Conservation (phyloP, 1,140 invertebrate species). For the Drosophila micromelanica region DNA sequence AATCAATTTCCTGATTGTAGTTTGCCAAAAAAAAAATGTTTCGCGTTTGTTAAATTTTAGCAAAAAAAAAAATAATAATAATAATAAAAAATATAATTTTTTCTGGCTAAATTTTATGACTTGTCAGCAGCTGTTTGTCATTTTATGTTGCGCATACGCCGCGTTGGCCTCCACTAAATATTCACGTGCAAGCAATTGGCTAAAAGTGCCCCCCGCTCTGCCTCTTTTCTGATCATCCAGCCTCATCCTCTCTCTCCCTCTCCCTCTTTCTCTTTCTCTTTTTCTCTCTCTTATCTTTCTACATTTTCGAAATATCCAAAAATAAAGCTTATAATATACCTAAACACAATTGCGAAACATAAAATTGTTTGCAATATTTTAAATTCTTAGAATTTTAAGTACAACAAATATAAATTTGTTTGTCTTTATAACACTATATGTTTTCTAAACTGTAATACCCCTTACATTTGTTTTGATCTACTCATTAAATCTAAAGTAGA, state of each 20-base stretch:
- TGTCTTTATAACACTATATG: too few relatives aligned
- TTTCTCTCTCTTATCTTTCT: slow-evolving; percentile 1
- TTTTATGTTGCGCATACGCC: slow-evolving; percentile 59
- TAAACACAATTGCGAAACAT: slow-evolving; percentile 32
- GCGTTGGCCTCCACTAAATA: slow-evolving; percentile 32
- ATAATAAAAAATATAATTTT: slow-evolving; percentile 32
- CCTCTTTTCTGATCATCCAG: not conserved
- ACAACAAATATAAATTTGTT: not conserved
- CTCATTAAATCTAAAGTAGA: not conserved
- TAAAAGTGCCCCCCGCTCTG: slow-evolving; percentile 4
- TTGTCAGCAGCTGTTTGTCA: slow-evolving; percentile 68
- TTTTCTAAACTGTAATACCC: too few relatives aligned
- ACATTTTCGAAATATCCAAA: slow-evolving; percentile 30
- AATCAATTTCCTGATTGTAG: not conserved
- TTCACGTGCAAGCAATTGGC: slow-evolving; percentile 60
- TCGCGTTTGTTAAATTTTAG: not conserved
- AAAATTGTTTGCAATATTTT: slow-evolving; percentile 39
- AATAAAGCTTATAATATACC: slow-evolving; percentile 27
- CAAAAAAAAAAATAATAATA: not conserved
- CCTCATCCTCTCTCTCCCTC: slow-evolving; percentile 7
- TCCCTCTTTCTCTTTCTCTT: not conserved
- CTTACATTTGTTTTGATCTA: not conserved
- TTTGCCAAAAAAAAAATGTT: not conserved
- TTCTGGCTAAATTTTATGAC: slow-evolving; percentile 35
- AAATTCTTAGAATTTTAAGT: slow-evolving; percentile 12